Evolutionary conservation across 1,140 invertebrate species (phyloP).

Genomic region (Tetragonula clypearis): DNA sequence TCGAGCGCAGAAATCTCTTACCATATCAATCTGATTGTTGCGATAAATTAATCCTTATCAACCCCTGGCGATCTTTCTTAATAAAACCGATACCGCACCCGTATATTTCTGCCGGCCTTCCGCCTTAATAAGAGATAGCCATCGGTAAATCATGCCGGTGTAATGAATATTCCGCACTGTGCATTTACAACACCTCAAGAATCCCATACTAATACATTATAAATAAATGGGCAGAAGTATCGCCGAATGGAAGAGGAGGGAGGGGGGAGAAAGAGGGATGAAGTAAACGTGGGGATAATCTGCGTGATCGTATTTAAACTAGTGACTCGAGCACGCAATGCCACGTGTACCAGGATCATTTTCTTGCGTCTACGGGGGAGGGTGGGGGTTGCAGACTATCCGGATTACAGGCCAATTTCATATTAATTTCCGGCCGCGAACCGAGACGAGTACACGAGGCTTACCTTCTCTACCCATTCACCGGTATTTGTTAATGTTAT

Average conservation of each 20-base stretch:
- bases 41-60: neutral
- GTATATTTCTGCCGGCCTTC: neutral
- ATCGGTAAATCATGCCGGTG: neutral
- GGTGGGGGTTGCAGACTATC: constrained; percentile 57
- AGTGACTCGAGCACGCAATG: constrained; percentile 63
- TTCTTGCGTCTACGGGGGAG: constrained; percentile 61
- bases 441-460: constrained; percentile 33
- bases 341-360: constrained; percentile 66
- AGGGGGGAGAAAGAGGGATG: neutral
- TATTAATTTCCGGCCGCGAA: constrained; percentile 65
- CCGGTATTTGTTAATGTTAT: constrained; percentile 68
- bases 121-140: constrained; percentile 1
- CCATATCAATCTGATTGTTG: neutral
- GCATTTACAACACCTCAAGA: neutral
- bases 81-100: neutral
- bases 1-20: neutral
- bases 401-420: constrained; percentile 69
- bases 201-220: constrained; percentile 29
- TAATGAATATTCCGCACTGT: constrained; percentile 24
- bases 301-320: constrained; percentile 66
- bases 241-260: too few relatives aligned
- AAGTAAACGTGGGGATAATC: constrained; percentile 51
- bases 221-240: constrained; percentile 8
- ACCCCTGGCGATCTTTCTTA: neutral
- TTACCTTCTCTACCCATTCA: constrained; percentile 18